A percentile compares a stretch with the other conserved stretches of the same genome.
Evolutionary conservation across 2,888 invertebrate genomes (phyloP).

Genomic region (Psylliodes chrysocephalus): DNA sequence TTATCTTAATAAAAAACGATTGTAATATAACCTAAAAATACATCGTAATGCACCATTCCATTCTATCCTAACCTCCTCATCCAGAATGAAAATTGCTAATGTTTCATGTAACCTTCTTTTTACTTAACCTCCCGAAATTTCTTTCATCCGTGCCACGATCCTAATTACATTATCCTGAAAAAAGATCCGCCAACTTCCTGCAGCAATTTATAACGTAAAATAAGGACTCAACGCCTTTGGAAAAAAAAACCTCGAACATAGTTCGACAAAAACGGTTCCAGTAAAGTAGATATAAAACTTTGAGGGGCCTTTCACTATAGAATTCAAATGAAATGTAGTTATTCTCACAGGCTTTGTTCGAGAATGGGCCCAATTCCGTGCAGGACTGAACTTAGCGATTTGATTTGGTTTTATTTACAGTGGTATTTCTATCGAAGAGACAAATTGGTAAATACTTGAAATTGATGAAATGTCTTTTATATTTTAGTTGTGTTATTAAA

Average conservation of each 20-base stretch:
- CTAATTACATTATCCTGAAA: constrained; percentile 5
- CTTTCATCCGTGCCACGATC: constrained; percentile 2
- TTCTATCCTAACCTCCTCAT: not conserved
- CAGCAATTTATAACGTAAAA: constrained; percentile 12
- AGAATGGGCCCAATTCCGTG: constrained; percentile 1
- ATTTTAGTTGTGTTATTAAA: not conserved
- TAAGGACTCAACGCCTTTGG: constrained; percentile 1
- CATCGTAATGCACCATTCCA: too few relatives aligned
- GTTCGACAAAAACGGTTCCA: constrained; percentile 11
- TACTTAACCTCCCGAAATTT: not conserved
- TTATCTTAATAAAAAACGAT: too few relatives aligned
- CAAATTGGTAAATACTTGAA: not conserved
- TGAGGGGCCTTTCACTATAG: constrained; percentile 19
- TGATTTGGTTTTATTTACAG: not conserved
- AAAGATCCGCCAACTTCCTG: not conserved
- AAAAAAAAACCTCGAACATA: constrained; percentile 9
- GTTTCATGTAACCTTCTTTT: constrained; percentile 5
- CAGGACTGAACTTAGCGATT: constrained; percentile 4
- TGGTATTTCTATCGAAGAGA: not conserved
- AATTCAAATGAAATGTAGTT: constrained; percentile 23
- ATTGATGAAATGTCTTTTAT: not conserved
- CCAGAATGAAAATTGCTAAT: not conserved
- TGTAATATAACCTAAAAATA: too few relatives aligned
- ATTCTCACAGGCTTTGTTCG: constrained; percentile 18
- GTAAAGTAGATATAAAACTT: constrained; percentile 25